Evolutionary conservation across 2,113 vertebrate species (phyloP), one percentile per base, ranked within the genome.

Genomic region (Saguinus midas): DNA sequence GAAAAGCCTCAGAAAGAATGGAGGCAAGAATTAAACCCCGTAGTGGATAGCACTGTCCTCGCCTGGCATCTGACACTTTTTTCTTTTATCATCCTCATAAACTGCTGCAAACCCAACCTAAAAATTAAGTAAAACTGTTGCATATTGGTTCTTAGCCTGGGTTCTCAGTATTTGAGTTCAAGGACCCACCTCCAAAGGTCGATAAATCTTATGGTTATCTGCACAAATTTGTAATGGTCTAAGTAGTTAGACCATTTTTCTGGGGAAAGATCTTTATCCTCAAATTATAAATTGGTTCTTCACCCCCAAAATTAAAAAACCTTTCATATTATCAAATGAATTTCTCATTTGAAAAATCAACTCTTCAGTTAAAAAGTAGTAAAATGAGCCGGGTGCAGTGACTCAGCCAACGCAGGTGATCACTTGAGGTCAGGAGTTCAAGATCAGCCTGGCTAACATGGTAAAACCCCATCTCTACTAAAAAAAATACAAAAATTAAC

Each of bases 221-320:
- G 17, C 4, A 91, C 21, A 78, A 45, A 79, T 66, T 70, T 52
- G 68, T 17, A 93, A 73, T 73, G 25, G 25, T 17, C 48, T 93
- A 91, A 90, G 68, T 64, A 40, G 37, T 40, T 40, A 40, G 37
- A 40, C 37, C 6, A 86, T 70, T 91, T 90, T 96, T 64, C 75
- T 52, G 25, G 61, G 17, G 27, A 73, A 72, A 96, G 25, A 89
- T 48, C 2, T 17, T 92, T 92, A 93, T 57, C 8, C 92, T 92
- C 21, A 95, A 85, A 95, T 73, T 85, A 87, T 73, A 95, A 95
- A 92, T 25, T 66, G 68, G 37, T 14, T 75, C 57, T 76, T 96
- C 29, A 61, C 2, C 14, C 76, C 75, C 61, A 73, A 89, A 73
- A 45, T 95, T 87, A 40, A 92, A 73, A 64, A 72, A 70, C 2